These are phyloP conservation scores for Bombylius major DNA, from an alignment of 2,888 invertebrate genomes.

Conservation along the genomic window DNA sequence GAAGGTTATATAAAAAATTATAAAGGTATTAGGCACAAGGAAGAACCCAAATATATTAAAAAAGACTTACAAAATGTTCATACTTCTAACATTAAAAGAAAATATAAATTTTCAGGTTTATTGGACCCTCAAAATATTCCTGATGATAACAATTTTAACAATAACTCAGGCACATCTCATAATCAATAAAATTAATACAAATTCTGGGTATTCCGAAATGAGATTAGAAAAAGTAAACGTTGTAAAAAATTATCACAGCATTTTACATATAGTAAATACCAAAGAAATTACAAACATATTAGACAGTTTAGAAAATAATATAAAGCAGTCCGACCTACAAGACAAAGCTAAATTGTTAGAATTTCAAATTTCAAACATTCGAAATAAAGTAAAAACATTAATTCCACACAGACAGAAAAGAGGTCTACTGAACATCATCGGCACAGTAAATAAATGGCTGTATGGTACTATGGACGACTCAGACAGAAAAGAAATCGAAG, in stretches of 20 bases:
- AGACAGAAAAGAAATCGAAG: too few species aligned
- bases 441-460: too few species aligned
- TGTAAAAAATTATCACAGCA: not conserved
- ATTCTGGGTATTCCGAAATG: not conserved
- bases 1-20: conserved; percentile 1
- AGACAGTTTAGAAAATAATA: too few species aligned
- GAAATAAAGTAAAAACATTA: too few species aligned
- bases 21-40: not conserved
- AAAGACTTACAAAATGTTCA: not conserved
- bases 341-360: too few species aligned
- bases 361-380: too few species aligned
- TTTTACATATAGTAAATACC: not conserved
- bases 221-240: not conserved
- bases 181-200: not conserved
- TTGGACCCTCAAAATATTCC: not conserved
- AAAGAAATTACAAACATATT: too few species aligned
- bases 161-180: not conserved
- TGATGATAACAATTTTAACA: not conserved
- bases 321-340: too few species aligned
- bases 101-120: not conserved
- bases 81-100: not conserved
- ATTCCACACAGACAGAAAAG: too few species aligned
- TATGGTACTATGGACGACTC: too few species aligned
- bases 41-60: conserved; percentile 1
- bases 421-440: too few species aligned